Evolutionary conservation across 2,113 vertebrate genomes (phyloP).

Genomic region (Glareola pratincola): DNA sequence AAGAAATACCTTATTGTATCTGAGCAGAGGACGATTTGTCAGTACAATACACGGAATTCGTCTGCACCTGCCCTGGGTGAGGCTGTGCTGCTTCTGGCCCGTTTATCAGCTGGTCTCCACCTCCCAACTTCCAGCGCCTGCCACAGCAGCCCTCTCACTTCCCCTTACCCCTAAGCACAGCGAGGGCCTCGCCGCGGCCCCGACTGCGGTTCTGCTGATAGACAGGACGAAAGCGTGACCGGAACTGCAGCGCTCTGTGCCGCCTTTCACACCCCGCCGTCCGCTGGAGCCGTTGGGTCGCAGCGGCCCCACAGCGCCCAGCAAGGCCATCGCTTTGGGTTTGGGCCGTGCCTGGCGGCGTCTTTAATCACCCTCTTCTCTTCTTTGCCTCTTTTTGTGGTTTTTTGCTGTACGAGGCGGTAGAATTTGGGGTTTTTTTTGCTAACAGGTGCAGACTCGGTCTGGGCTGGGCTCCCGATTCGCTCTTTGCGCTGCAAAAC

Average conservation of each 20-base stretch:
- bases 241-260: neutral
- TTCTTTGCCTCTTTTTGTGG: too few relatives aligned
- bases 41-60: fast-evolving
- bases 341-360: neutral
- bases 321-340: neutral
- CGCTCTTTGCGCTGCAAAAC: neutral
- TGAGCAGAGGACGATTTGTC: neutral
- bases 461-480: neutral
- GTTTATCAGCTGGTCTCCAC: neutral
- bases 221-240: fast-evolving
- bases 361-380: neutral
- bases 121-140: neutral
- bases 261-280: neutral
- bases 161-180: neutral
- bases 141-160: fast-evolving
- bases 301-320: neutral
- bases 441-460: neutral
- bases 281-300: fast-evolving
- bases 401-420: fast-evolving
- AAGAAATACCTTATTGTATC: neutral
- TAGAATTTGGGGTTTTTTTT: too few relatives aligned
- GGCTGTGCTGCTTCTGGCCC: neutral
- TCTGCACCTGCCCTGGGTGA: neutral
- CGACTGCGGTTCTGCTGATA: too few relatives aligned
- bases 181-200: fast-evolving